phyloP scores from a whole-genome alignment of 2,113 vertebrate species.

The Eretmochelys imbricata region DNA sequence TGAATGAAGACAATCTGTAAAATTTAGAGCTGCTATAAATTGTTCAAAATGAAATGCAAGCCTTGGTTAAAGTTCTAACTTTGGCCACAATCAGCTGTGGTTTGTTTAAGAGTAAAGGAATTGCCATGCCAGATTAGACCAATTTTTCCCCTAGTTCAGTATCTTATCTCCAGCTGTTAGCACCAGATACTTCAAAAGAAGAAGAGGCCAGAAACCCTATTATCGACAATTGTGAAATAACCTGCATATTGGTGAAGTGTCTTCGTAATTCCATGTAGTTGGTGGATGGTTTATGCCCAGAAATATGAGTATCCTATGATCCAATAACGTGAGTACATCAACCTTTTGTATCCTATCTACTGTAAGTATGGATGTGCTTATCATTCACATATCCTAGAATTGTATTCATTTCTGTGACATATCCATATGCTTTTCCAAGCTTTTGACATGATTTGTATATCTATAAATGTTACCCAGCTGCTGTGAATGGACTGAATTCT shows the following conservation, averaged over 20 bases:
- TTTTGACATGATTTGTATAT: background rate
- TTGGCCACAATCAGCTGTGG: background rate
- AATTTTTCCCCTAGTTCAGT: background rate
- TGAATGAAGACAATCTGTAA: background rate
- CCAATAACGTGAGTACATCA: background rate
- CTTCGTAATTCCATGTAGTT: background rate
- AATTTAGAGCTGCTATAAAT: background rate
- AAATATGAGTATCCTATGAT: background rate
- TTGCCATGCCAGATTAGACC: background rate
- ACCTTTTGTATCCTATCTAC: background rate
- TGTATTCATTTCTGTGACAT: background rate
- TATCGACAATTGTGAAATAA: background rate
- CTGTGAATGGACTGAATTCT: background rate
- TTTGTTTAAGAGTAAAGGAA: background rate
- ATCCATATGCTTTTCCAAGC: background rate
- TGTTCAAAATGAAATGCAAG: fast-evolving
- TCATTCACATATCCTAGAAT: background rate
- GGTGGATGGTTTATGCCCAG: background rate
- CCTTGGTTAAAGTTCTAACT: background rate
- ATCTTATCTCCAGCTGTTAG: background rate
- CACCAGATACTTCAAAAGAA: background rate
- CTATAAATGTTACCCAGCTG: fast-evolving
- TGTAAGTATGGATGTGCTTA: background rate
- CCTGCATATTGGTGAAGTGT: fast-evolving
- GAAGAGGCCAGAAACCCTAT: background rate